Base-by-base conservation (phyloP, 2,888 invertebrate species). In the Altica lythri region DNA sequence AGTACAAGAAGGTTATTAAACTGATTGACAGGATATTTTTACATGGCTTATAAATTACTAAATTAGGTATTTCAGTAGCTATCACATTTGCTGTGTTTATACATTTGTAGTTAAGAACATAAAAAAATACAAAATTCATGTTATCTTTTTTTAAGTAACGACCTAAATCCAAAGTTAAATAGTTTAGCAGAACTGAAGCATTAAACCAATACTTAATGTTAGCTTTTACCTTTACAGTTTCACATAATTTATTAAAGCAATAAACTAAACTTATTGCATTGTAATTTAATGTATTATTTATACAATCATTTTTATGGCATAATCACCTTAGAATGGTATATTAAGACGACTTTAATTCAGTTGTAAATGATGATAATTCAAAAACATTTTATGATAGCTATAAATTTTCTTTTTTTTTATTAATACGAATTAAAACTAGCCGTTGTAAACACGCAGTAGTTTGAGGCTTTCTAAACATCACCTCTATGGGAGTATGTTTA, bases 311-410 rank as follows among this genome's bases (percentile, higher is more conserved):
- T 59, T 61, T 61, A 61, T 59, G 55, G 55, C 54, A 50, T 61
- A 52, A 56, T 57, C 44, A 51, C 43, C 51, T 35, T 25, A 57
- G 52, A 60, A 52, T 50, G 45, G 52, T 51, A 54, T 58, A 56
- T 58, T 60, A 60, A 57, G 57, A 53, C 43, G 55, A 37, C 53
- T 57, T 61, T 60, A 59, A 60, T 59, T 55, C 58, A 50, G 54
- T 55, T 59, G 60, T 60, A 62, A 60, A 60, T 60, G 54, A 56
- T 56, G 57, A 57, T 59, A 60, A 60, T 60, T 57, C 49, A 55
- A 53, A 50, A 43, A 53, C 48, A 29, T 61, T 49, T 61, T 61
- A 57, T 53, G 34, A 46, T 37, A 30, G 52, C 16, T 38, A 55
- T 63, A 61, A 63, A 63, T 63, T 61, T 45, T 49, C 42, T 47